Conservation (phyloP, 2,888 invertebrate genomes). For the Netelia inedita region DNA sequence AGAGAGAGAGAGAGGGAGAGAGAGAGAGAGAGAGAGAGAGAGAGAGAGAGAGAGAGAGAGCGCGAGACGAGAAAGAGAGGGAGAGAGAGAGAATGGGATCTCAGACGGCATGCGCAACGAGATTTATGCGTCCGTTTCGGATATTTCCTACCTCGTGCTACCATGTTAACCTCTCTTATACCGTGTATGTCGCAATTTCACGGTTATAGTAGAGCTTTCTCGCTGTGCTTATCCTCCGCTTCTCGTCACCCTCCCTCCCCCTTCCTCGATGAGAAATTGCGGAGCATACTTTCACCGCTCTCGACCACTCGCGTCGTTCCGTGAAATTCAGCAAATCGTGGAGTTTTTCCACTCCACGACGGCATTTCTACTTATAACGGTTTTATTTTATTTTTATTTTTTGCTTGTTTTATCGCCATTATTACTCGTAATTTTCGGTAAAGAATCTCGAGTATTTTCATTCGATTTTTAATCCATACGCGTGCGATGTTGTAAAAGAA, state of each 20-base stretch:
- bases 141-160: constrained; percentile 76
- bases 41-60: constrained; percentile 2
- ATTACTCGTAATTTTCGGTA: not conserved
- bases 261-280: no score
- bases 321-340: no score
- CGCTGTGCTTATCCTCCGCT: not conserved
- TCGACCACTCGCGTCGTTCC: no score
- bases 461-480: constrained; percentile 2
- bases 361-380: not conserved
- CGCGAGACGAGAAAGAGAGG: no score
- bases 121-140: constrained; percentile 83
- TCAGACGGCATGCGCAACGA: constrained; percentile 66
- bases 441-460: constrained; percentile 1
- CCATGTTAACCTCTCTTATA: constrained; percentile 67
- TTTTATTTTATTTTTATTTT: constrained; percentile 20
- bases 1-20: not conserved
- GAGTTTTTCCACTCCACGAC: no score
- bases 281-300: no score
- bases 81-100: constrained; percentile 3
- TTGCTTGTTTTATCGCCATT: not conserved
- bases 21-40: constrained; percentile 2
- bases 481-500: constrained; percentile 2
- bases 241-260: no score
- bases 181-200: constrained; percentile 22
- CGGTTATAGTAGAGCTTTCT: not conserved